Percentiles rank a stretch among this genome's conserved stretches.
Conservation (phyloP, 2,113 vertebrate genomes). For the Motacilla alba region DNA sequence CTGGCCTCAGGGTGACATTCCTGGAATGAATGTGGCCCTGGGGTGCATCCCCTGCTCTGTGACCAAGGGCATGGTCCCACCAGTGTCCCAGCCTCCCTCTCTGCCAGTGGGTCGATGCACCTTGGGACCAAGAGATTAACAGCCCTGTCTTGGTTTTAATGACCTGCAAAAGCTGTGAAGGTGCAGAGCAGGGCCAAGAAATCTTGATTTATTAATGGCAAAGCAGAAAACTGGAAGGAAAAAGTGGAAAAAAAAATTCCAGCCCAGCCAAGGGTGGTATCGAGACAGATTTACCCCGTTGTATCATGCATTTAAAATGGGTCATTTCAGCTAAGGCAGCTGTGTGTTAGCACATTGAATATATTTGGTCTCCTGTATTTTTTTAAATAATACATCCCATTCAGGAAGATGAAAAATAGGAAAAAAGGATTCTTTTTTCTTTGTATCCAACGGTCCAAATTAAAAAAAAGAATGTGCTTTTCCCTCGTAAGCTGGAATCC, state of each 20-base stretch:
- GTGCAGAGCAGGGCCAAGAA: neutral
- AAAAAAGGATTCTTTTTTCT: neutral
- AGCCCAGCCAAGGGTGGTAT: neutral
- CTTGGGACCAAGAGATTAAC: neutral
- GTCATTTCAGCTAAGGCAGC: constrained; percentile 6
- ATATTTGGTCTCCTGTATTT: neutral
- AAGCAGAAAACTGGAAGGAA: neutral
- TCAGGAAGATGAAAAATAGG: neutral
- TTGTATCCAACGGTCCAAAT: neutral
- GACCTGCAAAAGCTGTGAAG: neutral
- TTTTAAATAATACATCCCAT: neutral
- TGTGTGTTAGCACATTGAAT: neutral
- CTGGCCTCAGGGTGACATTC: neutral
- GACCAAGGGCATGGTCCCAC: neutral
- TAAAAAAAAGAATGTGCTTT: neutral
- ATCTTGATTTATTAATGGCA: constrained; percentile 17
- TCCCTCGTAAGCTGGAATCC: neutral
- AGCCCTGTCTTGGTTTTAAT: neutral
- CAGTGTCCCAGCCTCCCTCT: neutral
- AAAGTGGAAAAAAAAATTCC: neutral
- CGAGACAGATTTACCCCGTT: neutral
- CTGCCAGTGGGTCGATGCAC: neutral
- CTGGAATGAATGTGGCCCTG: neutral
- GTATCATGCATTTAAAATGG: constrained; percentile 6
- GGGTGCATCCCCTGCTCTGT: neutral